Percentiles rank a stretch among this genome's conserved stretches.
These are phyloP conservation scores for Kradibia gibbosae DNA, from an alignment of 1,140 invertebrate species.

Conservation along the genomic window DNA sequence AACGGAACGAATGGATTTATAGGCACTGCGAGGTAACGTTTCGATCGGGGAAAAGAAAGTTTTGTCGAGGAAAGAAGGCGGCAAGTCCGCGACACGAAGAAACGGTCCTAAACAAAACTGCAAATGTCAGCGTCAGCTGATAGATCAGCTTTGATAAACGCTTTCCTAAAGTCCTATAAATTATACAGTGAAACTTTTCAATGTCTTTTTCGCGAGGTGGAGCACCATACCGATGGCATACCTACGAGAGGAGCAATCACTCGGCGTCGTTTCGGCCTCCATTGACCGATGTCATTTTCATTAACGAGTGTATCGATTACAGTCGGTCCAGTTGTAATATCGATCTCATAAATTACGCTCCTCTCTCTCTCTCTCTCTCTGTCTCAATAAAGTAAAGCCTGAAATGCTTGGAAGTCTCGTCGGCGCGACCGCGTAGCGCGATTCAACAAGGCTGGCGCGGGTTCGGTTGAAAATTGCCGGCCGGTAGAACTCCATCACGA, in stretches of 20 bases:
- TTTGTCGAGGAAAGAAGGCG: neutral
- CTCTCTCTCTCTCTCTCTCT: neutral
- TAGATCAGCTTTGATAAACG: neutral
- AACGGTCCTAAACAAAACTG: neutral
- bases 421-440: neutral
- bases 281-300: conserved; percentile 56
- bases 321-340: conserved; percentile 18
- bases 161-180: neutral
- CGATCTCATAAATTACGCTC: conserved; percentile 1
- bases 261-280: conserved; percentile 21
- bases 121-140: neutral
- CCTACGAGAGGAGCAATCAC: neutral
- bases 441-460: neutral
- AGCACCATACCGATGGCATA: neutral
- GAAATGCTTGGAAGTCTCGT: neutral
- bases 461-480: neutral
- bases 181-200: neutral
- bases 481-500: conserved; percentile 9
- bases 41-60: neutral
- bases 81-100: neutral
- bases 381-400: too few relatives aligned
- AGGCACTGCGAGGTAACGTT: neutral
- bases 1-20: neutral
- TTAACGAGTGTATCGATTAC: conserved; percentile 63
- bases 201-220: neutral